Percentiles rank a stretch among this genome's conserved stretches.
phyloP scores from a whole-genome alignment of 2,888 invertebrate species.

The Dynastes tityus region DNA sequence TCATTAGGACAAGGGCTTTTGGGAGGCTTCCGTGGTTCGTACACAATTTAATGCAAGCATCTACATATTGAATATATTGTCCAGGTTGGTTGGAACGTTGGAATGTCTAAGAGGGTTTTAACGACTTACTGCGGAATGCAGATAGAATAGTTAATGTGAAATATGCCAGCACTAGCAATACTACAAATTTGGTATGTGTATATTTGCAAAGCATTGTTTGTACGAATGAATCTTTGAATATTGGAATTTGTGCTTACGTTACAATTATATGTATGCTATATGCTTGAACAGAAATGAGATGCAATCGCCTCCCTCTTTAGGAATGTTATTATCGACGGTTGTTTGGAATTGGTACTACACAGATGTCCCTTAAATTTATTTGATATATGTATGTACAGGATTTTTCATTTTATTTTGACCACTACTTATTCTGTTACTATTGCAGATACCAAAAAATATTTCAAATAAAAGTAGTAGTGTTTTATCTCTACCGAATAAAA shows the following conservation, averaged over 20 bases:
- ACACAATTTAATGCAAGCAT: constrained; percentile 37
- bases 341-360: too few species aligned
- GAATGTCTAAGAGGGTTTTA: constrained; percentile 39
- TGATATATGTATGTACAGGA: too few species aligned
- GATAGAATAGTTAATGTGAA: constrained; percentile 32
- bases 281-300: neutral
- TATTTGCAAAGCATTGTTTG: constrained; percentile 5
- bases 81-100: constrained; percentile 1
- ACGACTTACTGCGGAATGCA: constrained; percentile 31
- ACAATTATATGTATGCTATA: neutral
- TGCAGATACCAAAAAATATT: too few species aligned
- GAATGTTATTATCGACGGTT: too few species aligned
- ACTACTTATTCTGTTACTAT: too few species aligned
- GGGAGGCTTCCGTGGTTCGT: constrained; percentile 7
- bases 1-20: constrained; percentile 34
- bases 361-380: neutral
- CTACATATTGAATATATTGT: constrained; percentile 33
- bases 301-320: neutral
- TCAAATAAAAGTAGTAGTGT: too few species aligned
- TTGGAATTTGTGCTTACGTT: constrained; percentile 7
- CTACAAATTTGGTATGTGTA: constrained; percentile 11
- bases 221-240: neutral
- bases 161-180: constrained; percentile 17
- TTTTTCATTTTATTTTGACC: too few species aligned
- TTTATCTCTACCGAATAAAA: too few species aligned